Evolutionary conservation across 2,888 invertebrate genomes (phyloP), one percentile per base, ranked within the genome.

Genomic region (Acrobasis consociella): DNA sequence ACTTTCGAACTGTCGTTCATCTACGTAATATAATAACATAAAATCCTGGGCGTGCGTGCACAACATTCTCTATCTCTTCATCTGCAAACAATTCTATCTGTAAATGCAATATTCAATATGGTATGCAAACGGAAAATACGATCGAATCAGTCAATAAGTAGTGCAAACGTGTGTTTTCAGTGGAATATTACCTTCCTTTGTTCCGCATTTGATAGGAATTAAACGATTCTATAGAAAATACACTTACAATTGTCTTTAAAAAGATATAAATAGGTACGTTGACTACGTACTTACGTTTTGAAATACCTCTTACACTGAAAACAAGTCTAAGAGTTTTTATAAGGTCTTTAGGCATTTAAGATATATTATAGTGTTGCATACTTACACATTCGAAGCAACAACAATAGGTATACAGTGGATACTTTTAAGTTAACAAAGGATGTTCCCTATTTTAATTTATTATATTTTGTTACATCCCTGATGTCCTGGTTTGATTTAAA

Each of bases 151-250:
- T 81, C 76, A 77, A 73, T 77, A 74, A 73, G 70, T 75, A 70
- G 71, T 70, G 72, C 70, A 75, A 75, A 81, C 77, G 77, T 74
- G 71, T 79, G 78, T 79, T 78, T 77, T 76, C 75, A 78, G 72
- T 71, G 68, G 70, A 75, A 75, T 76, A 49, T 58, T 58, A 22
- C 17, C 31, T 58, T 39, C 15, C 17, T 58, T 13, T 49, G 58
- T 49, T 38, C 31, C 15, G 15, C 15, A 15, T 53, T 53, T 38
- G 38, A 38, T 16, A 53, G 46, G 46, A n/a, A 46, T 46, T 46
- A 31, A 31, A 31, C 31, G 8, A 31, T 31, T 7, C 22, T 31
- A 31, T 31, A 7, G 31, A 31, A 31, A 31, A 31, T 5, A 7
- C 7, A 31, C 22, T 31, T 31, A 31, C 31, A 5, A n/a, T n/a